Percentiles rank a stretch among this genome's conserved stretches.
These are phyloP conservation scores for Narcine bancroftii DNA, from an alignment of 2,113 vertebrate species.

Conservation along the genomic window DNA sequence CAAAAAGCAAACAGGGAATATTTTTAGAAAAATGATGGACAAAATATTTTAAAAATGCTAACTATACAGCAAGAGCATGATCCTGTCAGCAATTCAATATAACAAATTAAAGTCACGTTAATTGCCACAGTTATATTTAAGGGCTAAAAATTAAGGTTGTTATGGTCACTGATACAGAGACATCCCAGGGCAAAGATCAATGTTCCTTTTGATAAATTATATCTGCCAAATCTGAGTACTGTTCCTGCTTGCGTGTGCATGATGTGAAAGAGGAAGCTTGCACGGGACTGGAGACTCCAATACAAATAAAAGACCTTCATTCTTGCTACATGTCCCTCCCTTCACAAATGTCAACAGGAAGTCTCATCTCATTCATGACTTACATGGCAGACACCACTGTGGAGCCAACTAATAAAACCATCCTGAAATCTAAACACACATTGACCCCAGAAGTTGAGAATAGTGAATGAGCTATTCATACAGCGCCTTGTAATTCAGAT, in stretches of 20 bases:
- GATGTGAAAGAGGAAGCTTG: not conserved
- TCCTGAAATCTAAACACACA: not conserved
- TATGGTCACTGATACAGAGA: not conserved
- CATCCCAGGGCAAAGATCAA: conserved; percentile 33
- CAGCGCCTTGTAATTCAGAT: not conserved
- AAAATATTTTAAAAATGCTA: not conserved
- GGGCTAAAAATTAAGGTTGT: not conserved
- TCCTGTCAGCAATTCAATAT: not conserved
- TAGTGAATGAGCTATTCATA: conserved; percentile 3
- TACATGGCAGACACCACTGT: conserved; percentile 7
- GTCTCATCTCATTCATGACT: conserved; percentile 1
- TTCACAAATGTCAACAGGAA: conserved; percentile 34
- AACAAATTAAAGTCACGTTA: not conserved
- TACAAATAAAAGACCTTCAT: conserved; percentile 20
- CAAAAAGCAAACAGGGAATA: not conserved
- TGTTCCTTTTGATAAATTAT: not conserved
- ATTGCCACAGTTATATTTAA: not conserved
- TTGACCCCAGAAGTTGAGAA: not conserved
- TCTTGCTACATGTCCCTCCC: not conserved
- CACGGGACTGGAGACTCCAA: not conserved
- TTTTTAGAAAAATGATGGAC: not conserved
- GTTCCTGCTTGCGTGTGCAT: conserved; percentile 7
- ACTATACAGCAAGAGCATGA: not conserved
- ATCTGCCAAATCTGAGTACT: conserved; percentile 11
- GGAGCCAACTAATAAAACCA: conserved; percentile 32